Evolutionary conservation across 1,140 invertebrate species (phyloP).

Genomic region (Brachionus calyciflorus): DNA sequence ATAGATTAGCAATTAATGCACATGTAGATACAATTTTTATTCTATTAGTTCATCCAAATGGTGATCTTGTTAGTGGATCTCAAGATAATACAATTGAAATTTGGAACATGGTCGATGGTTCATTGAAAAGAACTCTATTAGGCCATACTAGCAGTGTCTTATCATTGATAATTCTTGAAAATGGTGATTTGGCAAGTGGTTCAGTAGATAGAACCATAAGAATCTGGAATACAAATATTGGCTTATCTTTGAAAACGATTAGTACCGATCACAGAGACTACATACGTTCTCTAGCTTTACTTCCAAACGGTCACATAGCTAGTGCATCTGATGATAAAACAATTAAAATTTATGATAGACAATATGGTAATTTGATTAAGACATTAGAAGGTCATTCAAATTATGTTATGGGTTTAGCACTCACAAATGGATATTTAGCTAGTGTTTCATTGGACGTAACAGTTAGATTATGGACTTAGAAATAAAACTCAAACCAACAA

Average conservation of each 20-base stretch:
- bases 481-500: no score
- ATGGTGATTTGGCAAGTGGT: neutral
- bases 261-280: neutral
- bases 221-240: neutral
- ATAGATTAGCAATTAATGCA: neutral
- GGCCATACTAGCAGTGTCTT: neutral
- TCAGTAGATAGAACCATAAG: neutral
- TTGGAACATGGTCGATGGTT: neutral
- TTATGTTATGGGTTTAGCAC: no score
- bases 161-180: neutral
- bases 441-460: no score
- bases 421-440: no score
- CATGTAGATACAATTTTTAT: neutral
- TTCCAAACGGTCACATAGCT: neutral
- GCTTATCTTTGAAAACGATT: no score
- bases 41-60: neutral
- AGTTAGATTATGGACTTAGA: no score
- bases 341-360: no score
- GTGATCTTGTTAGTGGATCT: conserved; percentile 1
- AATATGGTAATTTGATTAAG: no score
- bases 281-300: neutral
- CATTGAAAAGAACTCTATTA: neutral
- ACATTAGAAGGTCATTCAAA: no score
- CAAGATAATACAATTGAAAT: neutral
- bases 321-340: neutral